Evolutionary conservation across 2,888 invertebrate genomes (phyloP), one percentile per base, ranked within the genome.

Genomic region (Drosophila austrosaltans): DNA sequence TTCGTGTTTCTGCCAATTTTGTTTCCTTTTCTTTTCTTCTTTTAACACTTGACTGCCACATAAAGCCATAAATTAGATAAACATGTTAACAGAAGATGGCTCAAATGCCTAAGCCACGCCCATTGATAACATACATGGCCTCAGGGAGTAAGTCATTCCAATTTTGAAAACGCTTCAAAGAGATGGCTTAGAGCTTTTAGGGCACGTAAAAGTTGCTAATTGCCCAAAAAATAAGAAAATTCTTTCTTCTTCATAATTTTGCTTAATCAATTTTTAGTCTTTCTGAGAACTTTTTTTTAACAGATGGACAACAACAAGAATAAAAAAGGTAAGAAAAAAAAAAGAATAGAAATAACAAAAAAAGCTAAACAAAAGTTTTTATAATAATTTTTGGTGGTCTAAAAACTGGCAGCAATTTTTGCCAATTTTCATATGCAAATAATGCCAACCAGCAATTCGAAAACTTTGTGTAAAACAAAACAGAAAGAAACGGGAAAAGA

Each of bases 381-480:
- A 54, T 22, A 70, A 36, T 25, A 56, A 71, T 64, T 69, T 65
- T 57, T 36, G 22, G 25, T 48, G 48, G 48, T 25, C 48, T 48
- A 48, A 48, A 48, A 48, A 48, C 25, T 22, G 48, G 48, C 48
- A 48, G 22, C 48, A 48, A 48, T 40, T n/a, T 66, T 39, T 74
- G 74, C 69, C 83, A 81, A 81, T 82, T 81, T 81, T 81, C 70
- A 77, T 81, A 81, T 81, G 81, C 81, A 81, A 81, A 81, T 81
- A 81, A 78, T 25, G 62, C 66, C 63, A 74, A 67, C 74, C 63
- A 69, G 61, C 65, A 75, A 71, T 68, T 72, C 68, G 64, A 44
- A 72, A 78, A 80, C 81, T 69, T 82, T 68, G 64, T 69, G 78
- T 78, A 69, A 80, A 72, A 64, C 66, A 66, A 40, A 53, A 25